These are phyloP conservation scores for Prionace glauca DNA, from an alignment of 2,797 vertebrate species.

Conservation along the genomic window DNA sequence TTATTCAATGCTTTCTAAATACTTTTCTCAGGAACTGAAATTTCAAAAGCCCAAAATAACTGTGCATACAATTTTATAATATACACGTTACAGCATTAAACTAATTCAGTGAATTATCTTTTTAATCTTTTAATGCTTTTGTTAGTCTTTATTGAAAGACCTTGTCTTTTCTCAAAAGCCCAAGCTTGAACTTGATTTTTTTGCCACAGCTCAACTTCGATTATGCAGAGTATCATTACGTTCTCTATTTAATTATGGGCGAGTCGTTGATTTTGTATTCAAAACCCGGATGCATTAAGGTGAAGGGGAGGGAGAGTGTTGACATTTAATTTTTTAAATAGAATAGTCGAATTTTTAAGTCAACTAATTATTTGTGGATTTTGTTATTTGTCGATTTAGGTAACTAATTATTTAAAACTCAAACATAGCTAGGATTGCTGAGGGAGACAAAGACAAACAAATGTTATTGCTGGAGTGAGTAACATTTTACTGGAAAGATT, in stretches of 20 bases:
- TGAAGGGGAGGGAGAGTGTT: neutral
- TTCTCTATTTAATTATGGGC: too few relatives aligned
- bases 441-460: neutral
- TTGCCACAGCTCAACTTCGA: too few relatives aligned
- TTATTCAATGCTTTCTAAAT: neutral
- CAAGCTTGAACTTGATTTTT: neutral
- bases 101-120: neutral
- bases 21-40: neutral
- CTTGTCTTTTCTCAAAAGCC: neutral
- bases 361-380: neutral
- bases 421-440: neutral
- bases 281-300: neutral
- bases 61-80: too few relatives aligned
- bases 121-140: neutral
- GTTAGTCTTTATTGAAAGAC: too few relatives aligned
- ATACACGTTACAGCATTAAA: neutral
- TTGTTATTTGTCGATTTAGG: neutral
- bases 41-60: neutral
- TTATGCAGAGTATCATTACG: neutral
- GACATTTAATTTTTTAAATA: neutral
- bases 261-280: neutral
- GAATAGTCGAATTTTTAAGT: neutral
- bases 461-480: too few relatives aligned
- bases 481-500: neutral
- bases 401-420: neutral